Base-by-base conservation (phyloP, 1,140 invertebrate genomes). In the Pristionchus pacificus region DNA sequence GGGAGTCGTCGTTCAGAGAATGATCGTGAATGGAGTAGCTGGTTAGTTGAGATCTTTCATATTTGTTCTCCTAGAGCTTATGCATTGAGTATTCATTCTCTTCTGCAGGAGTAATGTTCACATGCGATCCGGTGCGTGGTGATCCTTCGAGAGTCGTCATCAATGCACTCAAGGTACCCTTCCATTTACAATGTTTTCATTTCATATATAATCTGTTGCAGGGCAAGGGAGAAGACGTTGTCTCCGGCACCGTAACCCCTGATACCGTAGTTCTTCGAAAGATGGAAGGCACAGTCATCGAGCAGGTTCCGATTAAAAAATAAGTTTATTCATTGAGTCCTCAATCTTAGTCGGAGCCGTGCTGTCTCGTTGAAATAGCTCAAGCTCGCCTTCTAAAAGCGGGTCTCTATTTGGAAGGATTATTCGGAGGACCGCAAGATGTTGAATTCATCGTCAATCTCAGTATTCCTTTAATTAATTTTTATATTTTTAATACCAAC, bases 1-100 rank as follows among this genome's bases (percentile, higher is more conserved):
- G 87, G 91, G 88, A 1, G 91, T 93, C n/a, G 91, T 92, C 19
- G 86, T 93, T 2, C 92, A 93, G 82, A 86, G 88, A 78, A 89
- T 93, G 89, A 88, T 91, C 15, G 76, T 86, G 29, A 87, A 91
- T 10, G 88, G 89, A 57, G 84, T 87, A 1, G 90, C 91, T 19
- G 84, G 38, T 49, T 49, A 49, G 38, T 49, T 6, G 38, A 49
- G n/a, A n/a, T n/a, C n/a, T n/a, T n/a, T n/a, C n/a, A n/a, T n/a
- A n/a, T n/a, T n/a, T n/a, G 78, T 77, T 65, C 49, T 13, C 38
- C 25, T 31, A 30, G 33, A 14, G 68, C n/a, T 13, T 69, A n/a
- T 27, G 27, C n/a, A 57, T 32, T 66, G 57, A 33, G 31, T 55
- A 24, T 38, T 71, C 66, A 19, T 49, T 13, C 28, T 19, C 74